These are phyloP conservation scores for Dicaeum eximium DNA, from an alignment of 2,113 vertebrate species.

Conservation along the genomic window DNA sequence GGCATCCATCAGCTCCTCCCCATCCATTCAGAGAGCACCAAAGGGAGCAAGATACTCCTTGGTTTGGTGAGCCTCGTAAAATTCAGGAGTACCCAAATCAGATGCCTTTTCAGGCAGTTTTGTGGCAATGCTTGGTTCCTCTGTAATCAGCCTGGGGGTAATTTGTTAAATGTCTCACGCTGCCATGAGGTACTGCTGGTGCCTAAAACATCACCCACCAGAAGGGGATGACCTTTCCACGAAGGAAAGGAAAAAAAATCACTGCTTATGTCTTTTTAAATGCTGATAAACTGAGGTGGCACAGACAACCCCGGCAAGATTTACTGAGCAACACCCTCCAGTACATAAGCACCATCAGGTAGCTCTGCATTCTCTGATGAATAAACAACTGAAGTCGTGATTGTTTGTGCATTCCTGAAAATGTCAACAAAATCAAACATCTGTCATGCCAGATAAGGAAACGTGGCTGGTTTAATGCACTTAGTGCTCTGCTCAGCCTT, in stretches of 20 bases:
- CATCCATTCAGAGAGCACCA: not conserved
- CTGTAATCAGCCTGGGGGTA: not conserved
- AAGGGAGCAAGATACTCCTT: not conserved
- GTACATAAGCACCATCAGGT: slow-evolving; percentile 31
- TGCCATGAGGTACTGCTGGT: not conserved
- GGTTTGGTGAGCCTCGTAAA: not conserved
- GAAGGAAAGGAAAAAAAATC: slow-evolving; percentile 19
- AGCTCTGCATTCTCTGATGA: slow-evolving; percentile 56
- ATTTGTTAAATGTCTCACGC: not conserved
- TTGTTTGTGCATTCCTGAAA: slow-evolving; percentile 72
- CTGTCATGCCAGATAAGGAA: slow-evolving; percentile 64
- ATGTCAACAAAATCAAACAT: slow-evolving; percentile 74
- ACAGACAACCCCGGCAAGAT: slow-evolving; percentile 21
- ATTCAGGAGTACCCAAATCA: not conserved
- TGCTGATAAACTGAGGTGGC: slow-evolving; percentile 35
- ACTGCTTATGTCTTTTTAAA: slow-evolving; percentile 40
- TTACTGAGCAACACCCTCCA: not conserved
- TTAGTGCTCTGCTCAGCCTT: slow-evolving; percentile 56
- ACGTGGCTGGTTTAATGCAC: slow-evolving; percentile 43
- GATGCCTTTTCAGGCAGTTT: not conserved
- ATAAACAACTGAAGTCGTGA: slow-evolving; percentile 65
- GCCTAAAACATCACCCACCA: slow-evolving; percentile 1
- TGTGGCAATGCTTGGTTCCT: not conserved
- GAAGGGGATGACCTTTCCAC: slow-evolving; percentile 61
- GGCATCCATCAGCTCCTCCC: not conserved